Evolutionary conservation across 2,888 invertebrate genomes (phyloP).

Genomic region (Tinea semifulvella): DNA sequence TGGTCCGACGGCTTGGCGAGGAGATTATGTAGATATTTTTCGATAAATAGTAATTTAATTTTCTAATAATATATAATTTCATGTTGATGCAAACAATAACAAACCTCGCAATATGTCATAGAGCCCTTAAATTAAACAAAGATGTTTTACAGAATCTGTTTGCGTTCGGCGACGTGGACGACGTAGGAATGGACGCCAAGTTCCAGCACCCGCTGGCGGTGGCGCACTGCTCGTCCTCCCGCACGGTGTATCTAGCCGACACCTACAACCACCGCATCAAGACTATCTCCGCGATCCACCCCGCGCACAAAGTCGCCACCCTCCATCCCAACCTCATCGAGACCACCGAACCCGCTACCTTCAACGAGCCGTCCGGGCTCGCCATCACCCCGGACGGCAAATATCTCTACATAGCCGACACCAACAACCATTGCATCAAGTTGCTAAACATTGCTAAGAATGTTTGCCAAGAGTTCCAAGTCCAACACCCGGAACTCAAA

Average conservation of each 20-base stretch:
- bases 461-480: constrained; percentile 50
- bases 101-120: no score
- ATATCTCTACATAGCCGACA: constrained; percentile 84
- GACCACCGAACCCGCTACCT: constrained; percentile 49
- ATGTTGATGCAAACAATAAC: no score
- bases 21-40: no score
- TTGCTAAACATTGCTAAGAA: constrained; percentile 65
- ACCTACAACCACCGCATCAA: constrained; percentile 95
- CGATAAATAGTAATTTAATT: no score
- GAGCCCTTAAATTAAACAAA: no score
- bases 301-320: constrained; percentile 68
- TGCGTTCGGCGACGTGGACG: constrained; percentile 90
- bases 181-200: constrained; percentile 76
- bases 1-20: no score
- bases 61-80: no score
- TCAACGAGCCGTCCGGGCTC: constrained; percentile 89
- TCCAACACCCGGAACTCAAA: constrained; percentile 40
- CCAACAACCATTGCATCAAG: constrained; percentile 87
- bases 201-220: constrained; percentile 91
- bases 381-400: constrained; percentile 69
- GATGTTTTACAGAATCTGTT: constrained; percentile 78
- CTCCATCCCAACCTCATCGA: constrained; percentile 62
- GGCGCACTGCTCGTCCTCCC: constrained; percentile 67
- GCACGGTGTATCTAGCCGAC: constrained; percentile 81
- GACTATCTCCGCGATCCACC: constrained; percentile 68